Base-by-base conservation (phyloP, 2,113 vertebrate genomes). In the Todiramphus chloris region DNA sequence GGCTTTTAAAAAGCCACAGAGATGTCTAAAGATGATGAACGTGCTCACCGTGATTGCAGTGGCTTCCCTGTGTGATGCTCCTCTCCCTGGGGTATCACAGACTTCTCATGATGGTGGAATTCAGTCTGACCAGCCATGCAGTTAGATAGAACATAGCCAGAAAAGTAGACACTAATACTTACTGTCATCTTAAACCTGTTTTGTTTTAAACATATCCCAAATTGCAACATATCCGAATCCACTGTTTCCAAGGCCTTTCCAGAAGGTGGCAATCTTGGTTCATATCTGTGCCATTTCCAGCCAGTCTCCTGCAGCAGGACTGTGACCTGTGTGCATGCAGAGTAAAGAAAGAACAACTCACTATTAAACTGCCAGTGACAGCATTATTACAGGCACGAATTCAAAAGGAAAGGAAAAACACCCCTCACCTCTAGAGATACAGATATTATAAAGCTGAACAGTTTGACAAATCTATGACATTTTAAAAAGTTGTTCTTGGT, bases 211-310 rank as follows among this genome's bases (percentile, higher is more conserved):
- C 24, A 25, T 25, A 15, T 15, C 55, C 11, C 16, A 5, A 5
- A 16, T 11, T 19, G 19, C 16, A 59, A 30, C 1, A 1, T 37
- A 21, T 24, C 11, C 33, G 10, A 0, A 30, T 43, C 12, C 10
- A 12, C 16, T 1, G 7, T 37, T 87, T 94, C 56, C 56, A n/a
- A 77, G 14, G 25, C 4, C 5, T 63, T 70, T 50, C 91, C 96
- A 91, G 84, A 56, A 89, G 94, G 55, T 94, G 96, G 96, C 96
- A 95, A 76, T 85, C 69, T 87, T 91, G 93, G 69, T 83, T 51
- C 91, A 16, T 9, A 16, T 64, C 75, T 67, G 33, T 25, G 53
- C 7, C 14, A 1, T 33, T 77, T 64, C 35, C 68, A 63, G 46
- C 12, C 37, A 13, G 25, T 15, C 30, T 74, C 14, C 13, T 6